A percentile compares a stretch with the other conserved stretches of the same genome.
These are phyloP conservation scores for Lepus europaeus DNA, from an alignment of 2,113 vertebrate species.

Conservation along the genomic window DNA sequence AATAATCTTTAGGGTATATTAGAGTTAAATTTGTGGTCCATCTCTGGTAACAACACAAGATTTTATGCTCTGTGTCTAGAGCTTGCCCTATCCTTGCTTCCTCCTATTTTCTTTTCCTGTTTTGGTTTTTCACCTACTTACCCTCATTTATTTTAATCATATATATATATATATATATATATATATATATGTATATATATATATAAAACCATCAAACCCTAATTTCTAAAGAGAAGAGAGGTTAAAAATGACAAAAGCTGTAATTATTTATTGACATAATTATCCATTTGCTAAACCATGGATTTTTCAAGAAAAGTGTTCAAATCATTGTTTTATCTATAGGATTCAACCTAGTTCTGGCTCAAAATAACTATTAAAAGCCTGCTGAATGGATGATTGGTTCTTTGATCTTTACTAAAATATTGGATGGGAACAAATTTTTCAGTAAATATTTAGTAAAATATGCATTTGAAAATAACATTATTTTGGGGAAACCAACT, in stretches of 20 bases:
- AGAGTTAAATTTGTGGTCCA: not conserved
- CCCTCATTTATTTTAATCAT: slow-evolving; percentile 11
- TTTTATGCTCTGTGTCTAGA: not conserved
- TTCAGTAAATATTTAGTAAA: slow-evolving; percentile 21
- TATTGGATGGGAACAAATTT: slow-evolving; percentile 39
- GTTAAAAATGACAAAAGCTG: slow-evolving; percentile 14
- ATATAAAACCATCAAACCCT: slow-evolving; percentile 19
- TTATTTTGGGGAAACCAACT: slow-evolving; percentile 10
- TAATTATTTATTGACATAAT: slow-evolving; percentile 42
- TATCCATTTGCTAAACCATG: not conserved
- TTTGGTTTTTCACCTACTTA: slow-evolving; percentile 36
- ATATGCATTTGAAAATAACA: slow-evolving; percentile 51
- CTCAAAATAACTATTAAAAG: not conserved
- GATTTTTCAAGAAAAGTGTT: slow-evolving; percentile 18
- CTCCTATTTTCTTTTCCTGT: slow-evolving; percentile 28
- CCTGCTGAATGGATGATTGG: slow-evolving; percentile 42
- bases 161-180: slow-evolving; percentile 8
- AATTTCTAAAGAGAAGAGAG: slow-evolving; percentile 50
- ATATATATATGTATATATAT: not conserved
- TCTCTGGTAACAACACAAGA: not conserved
- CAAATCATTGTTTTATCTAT: not conserved
- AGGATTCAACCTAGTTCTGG: slow-evolving; percentile 18
- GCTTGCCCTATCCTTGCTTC: fast-evolving
- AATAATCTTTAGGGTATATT: not conserved
- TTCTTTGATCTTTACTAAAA: slow-evolving; percentile 50